These are phyloP conservation scores for Galeopterus variegatus DNA, from an alignment of 2,113 vertebrate species.

Conservation along the genomic window DNA sequence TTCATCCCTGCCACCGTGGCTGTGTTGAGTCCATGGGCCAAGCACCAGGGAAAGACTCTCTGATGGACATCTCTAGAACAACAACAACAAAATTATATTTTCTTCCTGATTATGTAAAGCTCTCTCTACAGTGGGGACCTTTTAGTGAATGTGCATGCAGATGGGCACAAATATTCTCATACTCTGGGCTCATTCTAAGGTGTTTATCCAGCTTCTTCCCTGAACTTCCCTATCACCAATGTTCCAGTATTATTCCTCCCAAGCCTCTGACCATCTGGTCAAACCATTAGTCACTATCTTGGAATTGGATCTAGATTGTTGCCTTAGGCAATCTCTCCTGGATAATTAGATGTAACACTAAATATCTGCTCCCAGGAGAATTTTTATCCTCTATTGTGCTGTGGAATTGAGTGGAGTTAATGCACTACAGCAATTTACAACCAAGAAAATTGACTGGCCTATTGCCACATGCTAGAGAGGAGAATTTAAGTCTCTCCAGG, in stretches of 20 bases:
- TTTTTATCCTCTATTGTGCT: neutral
- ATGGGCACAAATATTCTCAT: neutral
- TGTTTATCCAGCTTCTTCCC: neutral
- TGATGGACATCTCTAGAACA: neutral
- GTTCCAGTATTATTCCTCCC: conserved; percentile 34
- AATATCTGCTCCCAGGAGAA: conserved; percentile 59
- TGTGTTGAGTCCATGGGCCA: neutral
- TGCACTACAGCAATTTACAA: neutral
- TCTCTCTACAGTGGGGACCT: neutral
- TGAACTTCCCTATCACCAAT: neutral
- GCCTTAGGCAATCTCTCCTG: neutral
- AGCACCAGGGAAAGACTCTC: neutral
- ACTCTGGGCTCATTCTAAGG: neutral
- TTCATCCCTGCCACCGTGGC: neutral
- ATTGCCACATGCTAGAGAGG: neutral
- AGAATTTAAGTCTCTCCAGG: neutral
- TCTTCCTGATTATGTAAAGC: neutral
- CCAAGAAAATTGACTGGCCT: neutral
- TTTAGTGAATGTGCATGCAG: neutral
- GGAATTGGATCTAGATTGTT: conserved; percentile 48
- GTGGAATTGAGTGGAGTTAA: conserved; percentile 49
- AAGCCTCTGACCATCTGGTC: conserved; percentile 41
- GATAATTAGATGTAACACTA: conserved; percentile 15
- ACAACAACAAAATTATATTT: neutral
- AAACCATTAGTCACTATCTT: conserved; percentile 61